phyloP scores from a whole-genome alignment of 2,797 vertebrate species.

The Caiman crocodilus region DNA sequence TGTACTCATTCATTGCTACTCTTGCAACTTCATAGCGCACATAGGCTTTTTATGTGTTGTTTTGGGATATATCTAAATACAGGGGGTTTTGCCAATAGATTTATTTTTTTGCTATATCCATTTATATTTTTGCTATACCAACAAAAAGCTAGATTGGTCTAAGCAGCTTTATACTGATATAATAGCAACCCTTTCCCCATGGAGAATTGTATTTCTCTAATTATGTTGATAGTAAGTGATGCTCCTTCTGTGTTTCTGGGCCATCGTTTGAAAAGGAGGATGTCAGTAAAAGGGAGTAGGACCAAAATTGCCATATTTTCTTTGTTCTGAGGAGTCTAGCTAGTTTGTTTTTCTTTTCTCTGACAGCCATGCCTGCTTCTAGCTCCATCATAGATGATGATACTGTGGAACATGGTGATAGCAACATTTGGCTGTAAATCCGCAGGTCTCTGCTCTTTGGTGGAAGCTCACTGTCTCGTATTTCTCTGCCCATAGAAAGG shows the following conservation, averaged over 20 bases:
- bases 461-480: background rate
- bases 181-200: background rate
- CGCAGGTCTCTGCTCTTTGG: background rate
- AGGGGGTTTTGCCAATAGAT: too few relatives aligned
- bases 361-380: background rate
- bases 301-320: conserved; percentile 8
- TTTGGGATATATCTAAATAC: too few relatives aligned
- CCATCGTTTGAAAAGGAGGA: background rate
- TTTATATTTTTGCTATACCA: too few relatives aligned
- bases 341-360: background rate
- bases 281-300: background rate
- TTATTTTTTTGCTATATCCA: too few relatives aligned
- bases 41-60: background rate
- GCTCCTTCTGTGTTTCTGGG: background rate
- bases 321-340: too few relatives aligned
- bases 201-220: background rate
- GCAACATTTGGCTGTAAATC: background rate
- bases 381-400: background rate
- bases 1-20: background rate
- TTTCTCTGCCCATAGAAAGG: background rate
- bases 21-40: background rate
- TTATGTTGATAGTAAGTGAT: background rate
- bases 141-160: background rate
- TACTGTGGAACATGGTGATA: background rate
- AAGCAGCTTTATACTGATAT: background rate